Percentiles rank a stretch among this genome's conserved stretches.
Conservation (phyloP, 2,888 invertebrate species). For the Lydus trimaculatus region DNA sequence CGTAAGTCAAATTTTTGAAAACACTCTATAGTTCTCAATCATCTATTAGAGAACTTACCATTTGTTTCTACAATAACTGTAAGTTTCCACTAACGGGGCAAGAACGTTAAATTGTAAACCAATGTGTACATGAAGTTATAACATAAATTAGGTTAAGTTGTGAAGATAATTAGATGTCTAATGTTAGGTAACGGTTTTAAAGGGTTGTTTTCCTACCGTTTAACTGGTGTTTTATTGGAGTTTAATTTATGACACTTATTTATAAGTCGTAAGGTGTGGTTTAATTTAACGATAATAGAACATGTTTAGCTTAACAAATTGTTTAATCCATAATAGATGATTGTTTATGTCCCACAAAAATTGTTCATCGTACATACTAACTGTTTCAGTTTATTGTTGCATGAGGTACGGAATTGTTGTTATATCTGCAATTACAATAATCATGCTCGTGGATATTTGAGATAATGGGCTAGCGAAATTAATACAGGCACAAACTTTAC, state of each 20-base stretch:
- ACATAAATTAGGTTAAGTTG: slow-evolving; percentile 31
- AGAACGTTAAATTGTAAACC: slow-evolving; percentile 19
- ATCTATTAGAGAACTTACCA: not conserved
- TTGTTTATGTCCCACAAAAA: not conserved
- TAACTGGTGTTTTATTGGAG: slow-evolving; percentile 31
- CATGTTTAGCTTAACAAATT: not conserved
- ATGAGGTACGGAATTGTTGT: too few species aligned
- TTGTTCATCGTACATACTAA: not conserved
- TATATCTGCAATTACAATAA: too few species aligned
- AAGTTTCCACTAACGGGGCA: not conserved
- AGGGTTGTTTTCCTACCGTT: slow-evolving; percentile 25
- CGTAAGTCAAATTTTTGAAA: too few species aligned
- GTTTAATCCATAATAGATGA: not conserved
- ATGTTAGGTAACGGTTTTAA: slow-evolving; percentile 30
- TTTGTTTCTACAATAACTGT: not conserved
- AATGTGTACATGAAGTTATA: slow-evolving; percentile 30
- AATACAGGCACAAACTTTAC: not conserved
- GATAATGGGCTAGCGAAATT: not conserved
- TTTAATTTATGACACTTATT: slow-evolving; percentile 32
- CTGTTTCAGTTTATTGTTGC: too few species aligned
- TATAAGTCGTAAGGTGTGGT: slow-evolving; percentile 9
- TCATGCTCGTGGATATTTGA: not conserved
- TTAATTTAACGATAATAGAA: slow-evolving; percentile 24
- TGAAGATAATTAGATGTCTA: slow-evolving; percentile 31
- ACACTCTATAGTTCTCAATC: too few species aligned